Conservation (phyloP, 2,888 invertebrate species). For the Conistra vaccinii region DNA sequence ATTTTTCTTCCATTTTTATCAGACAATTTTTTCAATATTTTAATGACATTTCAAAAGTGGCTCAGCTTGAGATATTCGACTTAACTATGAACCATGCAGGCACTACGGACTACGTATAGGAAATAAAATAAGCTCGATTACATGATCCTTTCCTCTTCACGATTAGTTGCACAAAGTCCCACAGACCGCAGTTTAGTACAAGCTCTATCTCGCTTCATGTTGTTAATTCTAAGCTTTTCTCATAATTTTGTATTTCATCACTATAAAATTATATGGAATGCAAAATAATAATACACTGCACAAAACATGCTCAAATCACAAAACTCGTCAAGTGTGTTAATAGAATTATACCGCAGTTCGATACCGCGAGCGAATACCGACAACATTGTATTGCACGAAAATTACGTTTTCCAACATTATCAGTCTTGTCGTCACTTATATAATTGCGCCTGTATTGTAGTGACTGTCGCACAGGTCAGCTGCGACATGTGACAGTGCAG, state of each 20-base stretch:
- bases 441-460: background rate
- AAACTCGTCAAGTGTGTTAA: constrained; percentile 77
- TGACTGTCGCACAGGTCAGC: background rate
- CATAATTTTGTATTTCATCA: constrained; percentile 34
- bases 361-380: constrained; percentile 72
- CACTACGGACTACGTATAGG: constrained; percentile 60
- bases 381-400: background rate
- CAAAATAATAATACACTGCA: constrained; percentile 76
- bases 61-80: constrained; percentile 55
- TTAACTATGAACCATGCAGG: constrained; percentile 62
- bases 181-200: constrained; percentile 62
- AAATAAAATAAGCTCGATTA: constrained; percentile 62
- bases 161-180: constrained; percentile 60
- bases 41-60: constrained; percentile 12
- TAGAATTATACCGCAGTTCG: constrained; percentile 72
- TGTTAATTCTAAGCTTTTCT: constrained; percentile 55
- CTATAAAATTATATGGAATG: constrained; percentile 67
- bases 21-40: background rate
- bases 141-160: constrained; percentile 33
- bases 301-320: constrained; percentile 81
- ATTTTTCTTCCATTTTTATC: background rate
- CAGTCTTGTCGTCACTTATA: background rate
- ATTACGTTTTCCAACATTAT: background rate
- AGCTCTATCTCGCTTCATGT: constrained; percentile 48
- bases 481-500: background rate